Conservation (phyloP, 2,888 invertebrate genomes). For the Ferrisia virgata region DNA sequence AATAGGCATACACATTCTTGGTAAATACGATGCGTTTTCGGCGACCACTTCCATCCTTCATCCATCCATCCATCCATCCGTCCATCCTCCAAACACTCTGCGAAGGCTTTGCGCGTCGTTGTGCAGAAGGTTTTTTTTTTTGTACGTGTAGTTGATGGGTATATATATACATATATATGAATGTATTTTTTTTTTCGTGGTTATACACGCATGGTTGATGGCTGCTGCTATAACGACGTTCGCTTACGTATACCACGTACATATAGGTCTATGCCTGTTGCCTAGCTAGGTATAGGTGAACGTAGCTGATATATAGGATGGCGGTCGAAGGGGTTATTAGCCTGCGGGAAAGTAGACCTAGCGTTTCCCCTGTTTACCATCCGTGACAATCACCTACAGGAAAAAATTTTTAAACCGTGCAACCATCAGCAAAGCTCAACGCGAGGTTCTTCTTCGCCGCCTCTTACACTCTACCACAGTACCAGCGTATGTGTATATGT, state of each 20-base stretch:
- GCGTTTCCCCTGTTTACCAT: slow-evolving; percentile 45
- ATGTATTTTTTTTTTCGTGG: slow-evolving; percentile 36
- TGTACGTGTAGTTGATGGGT: too few relatives aligned
- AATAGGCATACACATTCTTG: too few relatives aligned
- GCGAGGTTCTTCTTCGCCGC: too few relatives aligned
- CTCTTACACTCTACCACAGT: too few relatives aligned
- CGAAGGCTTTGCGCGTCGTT: slow-evolving; percentile 9
- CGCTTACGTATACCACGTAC: not conserved
- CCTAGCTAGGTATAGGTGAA: too few relatives aligned
- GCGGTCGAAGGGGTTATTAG: slow-evolving; percentile 44
- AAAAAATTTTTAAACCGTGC: slow-evolving; percentile 45
- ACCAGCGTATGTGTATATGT: too few relatives aligned
- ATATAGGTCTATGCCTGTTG: too few relatives aligned
- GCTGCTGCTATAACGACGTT: slow-evolving; percentile 21
- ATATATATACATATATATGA: too few relatives aligned
- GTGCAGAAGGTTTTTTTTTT: not conserved
- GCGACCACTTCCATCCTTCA: too few relatives aligned
- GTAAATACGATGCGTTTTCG: not conserved
- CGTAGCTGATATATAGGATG: slow-evolving; percentile 12
- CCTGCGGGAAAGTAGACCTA: slow-evolving; percentile 44
- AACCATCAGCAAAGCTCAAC: not conserved
- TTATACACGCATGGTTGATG: slow-evolving; percentile 44
- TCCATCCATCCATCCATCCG: too few relatives aligned
- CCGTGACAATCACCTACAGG: slow-evolving; percentile 45
- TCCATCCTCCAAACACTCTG: not conserved